Evolutionary conservation across 2,797 vertebrate species (phyloP).

Genomic region (Catharus ustulatus): DNA sequence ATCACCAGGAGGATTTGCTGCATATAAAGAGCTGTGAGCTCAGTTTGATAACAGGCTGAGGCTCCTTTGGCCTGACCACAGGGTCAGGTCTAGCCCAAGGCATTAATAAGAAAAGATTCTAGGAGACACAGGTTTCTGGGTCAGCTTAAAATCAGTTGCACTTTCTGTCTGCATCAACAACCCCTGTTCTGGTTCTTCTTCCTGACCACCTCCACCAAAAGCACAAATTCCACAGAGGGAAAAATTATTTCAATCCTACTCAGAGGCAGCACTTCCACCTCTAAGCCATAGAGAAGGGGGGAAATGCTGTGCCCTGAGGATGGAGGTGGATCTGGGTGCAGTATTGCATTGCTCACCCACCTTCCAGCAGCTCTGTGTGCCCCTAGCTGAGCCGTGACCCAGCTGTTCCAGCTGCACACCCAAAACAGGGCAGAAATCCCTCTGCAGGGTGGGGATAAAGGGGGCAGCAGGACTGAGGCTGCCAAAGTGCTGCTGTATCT

Average conservation of each 20-base stretch:
- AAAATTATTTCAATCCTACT: neutral
- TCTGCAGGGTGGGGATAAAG: neutral
- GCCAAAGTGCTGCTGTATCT: neutral
- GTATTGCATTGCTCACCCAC: rapidly evolving
- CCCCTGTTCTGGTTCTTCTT: neutral
- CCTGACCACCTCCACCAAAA: neutral
- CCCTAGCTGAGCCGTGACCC: neutral
- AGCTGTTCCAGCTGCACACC: neutral
- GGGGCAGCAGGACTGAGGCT: neutral
- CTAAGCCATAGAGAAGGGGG: neutral
- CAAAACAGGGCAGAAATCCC: neutral
- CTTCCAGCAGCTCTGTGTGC: neutral
- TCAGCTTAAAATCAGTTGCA: neutral
- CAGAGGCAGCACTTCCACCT: neutral
- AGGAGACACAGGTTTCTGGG: neutral
- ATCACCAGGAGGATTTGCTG: neutral
- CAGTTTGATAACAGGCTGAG: neutral
- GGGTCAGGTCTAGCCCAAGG: neutral
- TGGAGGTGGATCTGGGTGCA: neutral
- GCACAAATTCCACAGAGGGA: neutral
- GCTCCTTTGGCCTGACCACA: neutral
- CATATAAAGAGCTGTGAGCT: neutral
- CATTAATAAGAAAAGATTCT: neutral
- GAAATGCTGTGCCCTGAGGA: neutral
- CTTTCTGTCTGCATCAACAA: neutral